Evolutionary conservation across 2,888 invertebrate species (phyloP).

Genomic region (Entomobrya multifasciata): DNA sequence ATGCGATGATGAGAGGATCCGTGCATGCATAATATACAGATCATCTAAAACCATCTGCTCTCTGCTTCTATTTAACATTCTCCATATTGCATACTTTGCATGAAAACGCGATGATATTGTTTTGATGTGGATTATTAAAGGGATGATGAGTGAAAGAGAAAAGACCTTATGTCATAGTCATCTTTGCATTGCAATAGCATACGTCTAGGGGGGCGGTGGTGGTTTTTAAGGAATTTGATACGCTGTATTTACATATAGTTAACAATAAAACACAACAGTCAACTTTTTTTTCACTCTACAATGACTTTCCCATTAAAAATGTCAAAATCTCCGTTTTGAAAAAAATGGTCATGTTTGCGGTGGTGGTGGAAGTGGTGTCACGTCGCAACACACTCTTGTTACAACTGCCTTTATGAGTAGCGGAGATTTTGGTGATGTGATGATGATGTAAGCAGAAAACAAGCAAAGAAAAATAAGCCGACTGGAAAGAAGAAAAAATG

Average conservation of each 20-base stretch:
- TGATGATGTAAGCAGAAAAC: slow-evolving; percentile 48
- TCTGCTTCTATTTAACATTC: slow-evolving; percentile 9
- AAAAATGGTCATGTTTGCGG: slow-evolving; percentile 42
- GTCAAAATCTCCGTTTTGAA: slow-evolving; percentile 33
- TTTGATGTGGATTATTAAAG: neutral
- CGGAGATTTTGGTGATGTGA: neutral
- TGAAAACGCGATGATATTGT: neutral
- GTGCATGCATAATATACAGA: slow-evolving; percentile 47
- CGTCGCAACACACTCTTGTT: slow-evolving; percentile 5
- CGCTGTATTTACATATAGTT: slow-evolving; percentile 24
- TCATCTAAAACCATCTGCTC: slow-evolving; percentile 15
- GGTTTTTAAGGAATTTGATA: slow-evolving; percentile 50
- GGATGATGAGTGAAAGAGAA: neutral
- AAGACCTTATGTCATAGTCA: slow-evolving; percentile 37
- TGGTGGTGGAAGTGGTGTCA: slow-evolving; percentile 53
- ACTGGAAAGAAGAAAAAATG: neutral
- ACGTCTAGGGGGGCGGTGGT: slow-evolving; percentile 18
- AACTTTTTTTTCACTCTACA: slow-evolving; percentile 22
- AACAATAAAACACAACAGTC: slow-evolving; percentile 37
- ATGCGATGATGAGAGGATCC: neutral
- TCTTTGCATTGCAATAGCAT: neutral
- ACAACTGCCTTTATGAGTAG: too few relatives aligned
- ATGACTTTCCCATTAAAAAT: slow-evolving; percentile 47
- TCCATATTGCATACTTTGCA: neutral
- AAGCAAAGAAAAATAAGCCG: slow-evolving; percentile 11